These are phyloP conservation scores for Peromyscus eremicus DNA, from an alignment of 2,797 vertebrate species.

Conservation along the genomic window DNA sequence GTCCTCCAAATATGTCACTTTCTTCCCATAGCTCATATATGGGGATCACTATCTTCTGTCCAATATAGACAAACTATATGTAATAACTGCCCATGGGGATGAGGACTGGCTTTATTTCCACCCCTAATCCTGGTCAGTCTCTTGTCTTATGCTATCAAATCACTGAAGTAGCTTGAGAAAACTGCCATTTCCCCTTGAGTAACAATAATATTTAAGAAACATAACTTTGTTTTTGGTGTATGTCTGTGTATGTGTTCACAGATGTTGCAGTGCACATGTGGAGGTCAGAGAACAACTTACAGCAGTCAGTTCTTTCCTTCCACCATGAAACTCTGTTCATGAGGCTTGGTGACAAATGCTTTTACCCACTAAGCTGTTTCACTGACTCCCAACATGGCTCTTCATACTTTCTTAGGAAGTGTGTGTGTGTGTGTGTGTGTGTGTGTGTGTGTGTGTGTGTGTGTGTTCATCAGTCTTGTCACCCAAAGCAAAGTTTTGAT, in stretches of 20 bases:
- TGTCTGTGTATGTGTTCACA: not conserved
- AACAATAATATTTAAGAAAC: not conserved
- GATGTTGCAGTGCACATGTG: not conserved
- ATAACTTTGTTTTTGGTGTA: not conserved
- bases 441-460: not conserved
- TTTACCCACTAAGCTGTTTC: not conserved
- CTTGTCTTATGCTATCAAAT: not conserved
- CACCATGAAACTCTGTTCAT: not conserved
- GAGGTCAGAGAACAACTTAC: not conserved
- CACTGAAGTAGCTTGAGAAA: not conserved
- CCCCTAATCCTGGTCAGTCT: not conserved
- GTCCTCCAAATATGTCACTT: not conserved
- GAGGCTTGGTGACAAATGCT: not conserved
- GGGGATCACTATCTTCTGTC: not conserved
- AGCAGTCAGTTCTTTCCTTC: not conserved
- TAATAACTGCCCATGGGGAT: not conserved
- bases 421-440: not conserved
- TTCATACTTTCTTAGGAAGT: not conserved
- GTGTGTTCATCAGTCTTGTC: not conserved
- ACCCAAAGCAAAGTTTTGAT: not conserved
- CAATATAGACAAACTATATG: not conserved
- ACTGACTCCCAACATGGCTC: not conserved
- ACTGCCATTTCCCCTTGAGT: not conserved
- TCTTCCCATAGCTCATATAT: not conserved
- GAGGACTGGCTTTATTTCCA: not conserved